Conservation (phyloP, 2,113 vertebrate genomes). For the Anser brachyrhynchus region DNA sequence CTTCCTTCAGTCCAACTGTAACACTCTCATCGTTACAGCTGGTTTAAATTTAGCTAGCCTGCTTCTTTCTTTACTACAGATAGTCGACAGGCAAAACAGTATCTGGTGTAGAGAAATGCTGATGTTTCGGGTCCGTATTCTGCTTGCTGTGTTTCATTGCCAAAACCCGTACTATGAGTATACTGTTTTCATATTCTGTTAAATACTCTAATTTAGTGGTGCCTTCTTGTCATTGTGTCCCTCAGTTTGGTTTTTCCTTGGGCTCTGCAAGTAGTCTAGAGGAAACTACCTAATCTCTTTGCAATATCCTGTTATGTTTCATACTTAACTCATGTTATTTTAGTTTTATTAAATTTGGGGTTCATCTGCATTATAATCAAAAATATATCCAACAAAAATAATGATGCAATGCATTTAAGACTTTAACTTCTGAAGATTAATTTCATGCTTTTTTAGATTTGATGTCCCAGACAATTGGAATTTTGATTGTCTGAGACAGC, state of each 20-base stretch:
- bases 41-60: conserved; percentile 81
- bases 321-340: conserved; percentile 91
- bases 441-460: conserved; percentile 83
- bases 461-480: conserved; percentile 83
- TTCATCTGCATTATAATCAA: conserved; percentile 92
- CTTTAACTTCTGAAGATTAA: conserved; percentile 84
- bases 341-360: conserved; percentile 92
- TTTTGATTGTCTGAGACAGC: conserved; percentile 79
- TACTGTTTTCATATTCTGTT: conserved; percentile 27
- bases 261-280: conserved; percentile 79
- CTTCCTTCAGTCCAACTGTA: conserved; percentile 83
- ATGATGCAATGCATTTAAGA: conserved; percentile 83
- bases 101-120: conserved; percentile 37
- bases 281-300: conserved; percentile 94
- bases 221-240: conserved; percentile 41
- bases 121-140: neutral
- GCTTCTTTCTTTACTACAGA: conserved; percentile 57
- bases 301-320: conserved; percentile 99
- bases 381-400: conserved; percentile 89
- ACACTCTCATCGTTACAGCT: conserved; percentile 82
- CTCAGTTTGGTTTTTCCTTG: conserved; percentile 52
- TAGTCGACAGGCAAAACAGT: conserved; percentile 38
- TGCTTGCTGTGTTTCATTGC: conserved; percentile 19
- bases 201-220: conserved; percentile 60
- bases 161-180: conserved; percentile 13